Evolutionary conservation across 2,888 invertebrate genomes (phyloP).

Genomic region (Sphaerophoria rueppellii): DNA sequence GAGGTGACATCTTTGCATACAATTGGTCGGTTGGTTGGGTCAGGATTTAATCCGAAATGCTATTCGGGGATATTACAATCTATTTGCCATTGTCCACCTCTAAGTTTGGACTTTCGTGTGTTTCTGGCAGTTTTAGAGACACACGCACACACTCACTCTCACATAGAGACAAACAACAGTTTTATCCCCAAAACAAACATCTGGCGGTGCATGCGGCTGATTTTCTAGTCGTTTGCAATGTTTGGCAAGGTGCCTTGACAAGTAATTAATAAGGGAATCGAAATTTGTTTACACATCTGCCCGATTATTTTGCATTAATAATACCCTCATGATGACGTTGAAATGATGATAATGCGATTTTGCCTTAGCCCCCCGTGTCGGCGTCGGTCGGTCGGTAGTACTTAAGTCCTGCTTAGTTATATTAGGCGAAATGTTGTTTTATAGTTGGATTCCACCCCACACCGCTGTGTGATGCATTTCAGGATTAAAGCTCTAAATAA

Average conservation of each 20-base stretch:
- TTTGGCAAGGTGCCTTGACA: constrained; percentile 76
- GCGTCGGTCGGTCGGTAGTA: neutral
- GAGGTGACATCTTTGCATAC: constrained; percentile 64
- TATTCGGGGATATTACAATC: constrained; percentile 58
- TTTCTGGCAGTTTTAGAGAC: neutral
- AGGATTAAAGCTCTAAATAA: constrained; percentile 44
- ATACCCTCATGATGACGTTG: constrained; percentile 73
- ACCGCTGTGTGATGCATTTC: constrained; percentile 32
- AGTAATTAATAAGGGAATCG: constrained; percentile 77
- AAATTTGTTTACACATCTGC: constrained; percentile 76
- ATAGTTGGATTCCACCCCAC: neutral
- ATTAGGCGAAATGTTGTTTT: neutral
- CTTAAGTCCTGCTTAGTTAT: neutral
- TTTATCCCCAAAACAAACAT: constrained; percentile 67
- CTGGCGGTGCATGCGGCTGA: constrained; percentile 73
- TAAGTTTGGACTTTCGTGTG: constrained; percentile 33
- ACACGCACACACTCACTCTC: neutral
- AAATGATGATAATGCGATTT: constrained; percentile 58
- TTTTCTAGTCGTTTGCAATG: constrained; percentile 73
- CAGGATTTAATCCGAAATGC: constrained; percentile 42
- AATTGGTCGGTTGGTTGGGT: constrained; percentile 19
- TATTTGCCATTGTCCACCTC: constrained; percentile 61
- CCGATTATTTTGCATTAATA: constrained; percentile 77
- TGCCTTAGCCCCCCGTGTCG: neutral
- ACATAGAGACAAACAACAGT: neutral